phyloP scores from a whole-genome alignment of 2,113 vertebrate species.

The Alexandromys fortis region DNA sequence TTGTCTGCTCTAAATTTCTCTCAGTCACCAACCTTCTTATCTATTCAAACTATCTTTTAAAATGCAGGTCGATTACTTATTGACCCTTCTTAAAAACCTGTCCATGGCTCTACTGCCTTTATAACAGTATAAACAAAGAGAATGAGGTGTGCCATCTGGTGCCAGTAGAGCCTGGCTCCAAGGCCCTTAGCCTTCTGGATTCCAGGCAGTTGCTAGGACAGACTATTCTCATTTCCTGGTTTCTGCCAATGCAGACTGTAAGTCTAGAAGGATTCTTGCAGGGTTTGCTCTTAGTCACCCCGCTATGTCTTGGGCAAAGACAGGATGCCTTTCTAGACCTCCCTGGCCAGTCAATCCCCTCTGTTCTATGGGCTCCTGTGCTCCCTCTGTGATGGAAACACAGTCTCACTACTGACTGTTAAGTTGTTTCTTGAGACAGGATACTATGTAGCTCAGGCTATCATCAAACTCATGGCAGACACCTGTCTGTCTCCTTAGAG shows the following conservation, averaged over 20 bases:
- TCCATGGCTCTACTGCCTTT: not conserved
- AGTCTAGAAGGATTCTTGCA: not conserved
- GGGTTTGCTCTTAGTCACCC: not conserved
- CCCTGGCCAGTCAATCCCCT: not conserved
- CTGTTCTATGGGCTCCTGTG: not conserved
- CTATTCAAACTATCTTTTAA: conserved; percentile 33
- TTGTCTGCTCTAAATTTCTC: not conserved
- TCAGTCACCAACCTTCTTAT: not conserved
- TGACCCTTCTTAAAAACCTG: not conserved
- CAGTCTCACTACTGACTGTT: not conserved
- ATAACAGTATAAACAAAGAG: not conserved
- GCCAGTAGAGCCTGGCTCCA: not conserved
- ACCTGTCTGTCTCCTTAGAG: not conserved
- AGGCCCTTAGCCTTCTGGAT: not conserved
- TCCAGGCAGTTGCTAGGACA: not conserved
- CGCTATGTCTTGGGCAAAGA: not conserved
- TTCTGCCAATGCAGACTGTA: not conserved
- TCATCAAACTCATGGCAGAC: not conserved
- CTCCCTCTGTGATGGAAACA: not conserved
- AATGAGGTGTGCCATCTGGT: not conserved
- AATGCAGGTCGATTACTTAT: not conserved
- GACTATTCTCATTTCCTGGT: not conserved
- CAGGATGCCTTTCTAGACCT: not conserved
- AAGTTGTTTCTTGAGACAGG: not conserved
- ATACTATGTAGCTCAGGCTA: not conserved